Conservation (phyloP, 2,113 vertebrate genomes). For the Channa argus region DNA sequence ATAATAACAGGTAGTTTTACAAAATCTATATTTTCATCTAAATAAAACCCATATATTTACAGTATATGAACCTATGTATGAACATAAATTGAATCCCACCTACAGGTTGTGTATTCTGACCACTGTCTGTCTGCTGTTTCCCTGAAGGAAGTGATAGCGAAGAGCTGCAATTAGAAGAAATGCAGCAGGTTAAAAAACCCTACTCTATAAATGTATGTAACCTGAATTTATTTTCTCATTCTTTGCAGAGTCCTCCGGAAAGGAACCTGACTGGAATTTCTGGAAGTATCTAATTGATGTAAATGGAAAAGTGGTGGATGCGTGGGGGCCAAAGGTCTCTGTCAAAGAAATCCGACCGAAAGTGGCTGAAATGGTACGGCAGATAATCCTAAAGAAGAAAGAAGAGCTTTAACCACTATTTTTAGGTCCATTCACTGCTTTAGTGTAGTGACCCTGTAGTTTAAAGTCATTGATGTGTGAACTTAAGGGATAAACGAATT, state of each 20-base stretch:
- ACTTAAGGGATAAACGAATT: slow-evolving; percentile 1
- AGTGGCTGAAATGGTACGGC: slow-evolving; percentile 89
- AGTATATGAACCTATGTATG: no score
- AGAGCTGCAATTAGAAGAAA: no score
- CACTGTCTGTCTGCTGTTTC: no score
- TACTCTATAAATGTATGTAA: no score
- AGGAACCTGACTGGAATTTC: slow-evolving; percentile 98
- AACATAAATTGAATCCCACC: no score
- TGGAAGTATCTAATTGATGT: slow-evolving; percentile 96
- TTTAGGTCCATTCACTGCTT: no score
- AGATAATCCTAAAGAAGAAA: slow-evolving; percentile 93
- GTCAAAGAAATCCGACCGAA: slow-evolving; percentile 90
- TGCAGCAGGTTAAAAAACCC: no score
- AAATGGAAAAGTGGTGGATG: slow-evolving; percentile 89
- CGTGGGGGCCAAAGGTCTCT: slow-evolving; percentile 90
- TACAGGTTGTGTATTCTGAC: no score
- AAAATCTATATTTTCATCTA: no score
- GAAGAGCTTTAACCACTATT: slow-evolving; percentile 86
- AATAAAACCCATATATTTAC: no score
- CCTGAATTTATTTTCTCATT: not conserved
- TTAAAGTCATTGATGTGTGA: not conserved
- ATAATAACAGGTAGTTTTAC: no score
- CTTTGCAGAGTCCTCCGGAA: slow-evolving; percentile 87
- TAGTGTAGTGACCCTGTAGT: not conserved
- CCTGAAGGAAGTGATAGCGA: no score